Conservation (phyloP, 2,888 invertebrate species). For the Leucozona laternaria region DNA sequence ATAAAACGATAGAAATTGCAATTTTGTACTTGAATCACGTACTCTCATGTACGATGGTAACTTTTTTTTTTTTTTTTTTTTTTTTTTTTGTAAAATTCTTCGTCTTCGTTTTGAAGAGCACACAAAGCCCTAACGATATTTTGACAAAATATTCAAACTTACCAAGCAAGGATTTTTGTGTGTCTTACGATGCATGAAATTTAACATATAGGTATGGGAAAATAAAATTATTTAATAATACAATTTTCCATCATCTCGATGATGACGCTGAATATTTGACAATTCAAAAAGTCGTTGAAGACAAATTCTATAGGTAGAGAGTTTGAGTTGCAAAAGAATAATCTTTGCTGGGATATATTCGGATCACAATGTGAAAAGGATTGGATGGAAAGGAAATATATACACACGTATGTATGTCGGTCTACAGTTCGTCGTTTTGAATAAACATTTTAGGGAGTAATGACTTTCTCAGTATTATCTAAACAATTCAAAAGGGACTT, state of each 20-base stretch:
- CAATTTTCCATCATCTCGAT: neutral
- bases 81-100: neutral
- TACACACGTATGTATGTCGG: too few species aligned
- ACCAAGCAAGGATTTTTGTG: neutral
- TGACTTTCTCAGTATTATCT: too few species aligned
- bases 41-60: conserved; percentile 1
- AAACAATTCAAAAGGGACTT: too few species aligned
- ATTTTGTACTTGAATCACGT: conserved; percentile 31
- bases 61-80: too few species aligned
- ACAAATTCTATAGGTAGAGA: neutral
- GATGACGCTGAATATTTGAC: conserved; percentile 25
- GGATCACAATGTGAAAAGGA: neutral
- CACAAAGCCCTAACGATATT: conserved; percentile 2
- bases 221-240: conserved; percentile 26
- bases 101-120: neutral
- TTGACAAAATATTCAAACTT: conserved; percentile 9
- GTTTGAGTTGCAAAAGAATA: neutral
- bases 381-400: neutral
- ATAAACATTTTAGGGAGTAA: too few species aligned
- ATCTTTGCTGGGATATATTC: neutral
- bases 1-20: conserved; percentile 25
- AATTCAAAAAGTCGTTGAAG: conserved; percentile 5
- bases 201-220: conserved; percentile 13
- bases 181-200: conserved; percentile 21
- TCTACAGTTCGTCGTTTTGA: too few species aligned